Evolutionary conservation across 2,797 vertebrate genomes (phyloP).

Genomic region (Rhinophrynus dorsalis): DNA sequence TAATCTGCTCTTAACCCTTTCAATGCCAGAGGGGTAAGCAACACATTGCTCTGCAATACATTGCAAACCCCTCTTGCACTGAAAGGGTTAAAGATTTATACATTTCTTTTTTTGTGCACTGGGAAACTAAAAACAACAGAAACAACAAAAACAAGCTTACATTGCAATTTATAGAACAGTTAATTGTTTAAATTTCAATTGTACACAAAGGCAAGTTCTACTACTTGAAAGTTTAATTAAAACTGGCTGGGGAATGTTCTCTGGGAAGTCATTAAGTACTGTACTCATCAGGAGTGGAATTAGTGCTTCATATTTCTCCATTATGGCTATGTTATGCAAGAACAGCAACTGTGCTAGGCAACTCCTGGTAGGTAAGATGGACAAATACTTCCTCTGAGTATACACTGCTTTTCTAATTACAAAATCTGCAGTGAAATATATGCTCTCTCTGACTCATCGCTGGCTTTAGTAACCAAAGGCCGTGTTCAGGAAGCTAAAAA

Average conservation of each 20-base stretch:
- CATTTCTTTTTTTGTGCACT: too few relatives aligned
- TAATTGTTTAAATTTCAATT: constrained; percentile 42
- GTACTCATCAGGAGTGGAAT: constrained; percentile 4
- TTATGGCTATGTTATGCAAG: background rate
- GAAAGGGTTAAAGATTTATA: too few relatives aligned
- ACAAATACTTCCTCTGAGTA: background rate
- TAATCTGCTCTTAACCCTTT: too few relatives aligned
- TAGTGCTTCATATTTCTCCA: constrained; percentile 5
- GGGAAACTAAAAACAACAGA: too few relatives aligned
- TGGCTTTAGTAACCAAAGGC: background rate
- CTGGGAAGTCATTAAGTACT: constrained; percentile 33
- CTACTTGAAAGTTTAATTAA: constrained; percentile 47
- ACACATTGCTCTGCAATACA: too few relatives aligned
- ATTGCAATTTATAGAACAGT: constrained; percentile 25
- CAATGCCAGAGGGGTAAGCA: too few relatives aligned
- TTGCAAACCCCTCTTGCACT: too few relatives aligned
- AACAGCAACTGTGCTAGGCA: background rate
- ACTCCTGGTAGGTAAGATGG: background rate
- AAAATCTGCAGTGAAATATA: background rate
- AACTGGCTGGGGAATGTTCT: constrained; percentile 41
- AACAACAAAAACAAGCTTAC: constrained; percentile 22
- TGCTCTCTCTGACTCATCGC: background rate
- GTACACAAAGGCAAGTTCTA: constrained; percentile 39
- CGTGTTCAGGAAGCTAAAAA: too few relatives aligned
- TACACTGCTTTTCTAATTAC: background rate